A percentile compares a stretch with the other conserved stretches of the same genome.
phyloP scores from a whole-genome alignment of 2,113 vertebrate species.

The Psilopsiagon aymara region DNA sequence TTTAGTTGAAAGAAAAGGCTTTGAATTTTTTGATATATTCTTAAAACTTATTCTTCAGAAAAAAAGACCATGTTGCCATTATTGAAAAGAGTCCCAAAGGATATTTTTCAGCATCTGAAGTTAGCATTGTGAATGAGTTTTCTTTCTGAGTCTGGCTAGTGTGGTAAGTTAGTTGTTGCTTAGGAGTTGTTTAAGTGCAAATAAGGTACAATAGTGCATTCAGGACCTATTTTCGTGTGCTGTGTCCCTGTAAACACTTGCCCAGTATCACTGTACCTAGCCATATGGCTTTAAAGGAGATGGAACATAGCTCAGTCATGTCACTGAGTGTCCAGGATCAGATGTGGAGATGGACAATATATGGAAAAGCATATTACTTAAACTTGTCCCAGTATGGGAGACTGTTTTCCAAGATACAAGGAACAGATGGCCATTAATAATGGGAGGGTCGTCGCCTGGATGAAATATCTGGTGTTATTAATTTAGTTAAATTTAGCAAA shows the following conservation, averaged over 20 bases:
- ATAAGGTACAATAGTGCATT: background rate
- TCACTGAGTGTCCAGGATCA: background rate
- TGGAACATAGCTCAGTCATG: background rate
- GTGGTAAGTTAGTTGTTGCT: background rate
- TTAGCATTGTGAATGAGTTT: background rate
- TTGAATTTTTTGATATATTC: background rate
- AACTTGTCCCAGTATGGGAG: background rate
- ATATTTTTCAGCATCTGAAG: background rate
- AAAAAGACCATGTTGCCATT: background rate
- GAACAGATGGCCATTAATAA: constrained; percentile 53
- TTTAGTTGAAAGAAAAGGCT: background rate
- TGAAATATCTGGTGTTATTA: constrained; percentile 49
- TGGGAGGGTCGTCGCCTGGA: background rate
- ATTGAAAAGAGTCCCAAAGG: background rate
- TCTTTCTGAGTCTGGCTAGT: background rate
- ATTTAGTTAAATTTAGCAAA: constrained; percentile 55
- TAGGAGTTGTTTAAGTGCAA: background rate
- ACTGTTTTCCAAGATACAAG: background rate
- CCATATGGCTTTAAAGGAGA: background rate
- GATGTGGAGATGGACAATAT: background rate
- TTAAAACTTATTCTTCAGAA: background rate
- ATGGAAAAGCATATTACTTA: background rate
- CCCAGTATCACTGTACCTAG: background rate
- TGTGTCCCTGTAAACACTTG: background rate
- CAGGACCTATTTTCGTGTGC: background rate